These are phyloP conservation scores for Apteryx owenii DNA, from an alignment of 2,113 vertebrate genomes.

Conservation along the genomic window DNA sequence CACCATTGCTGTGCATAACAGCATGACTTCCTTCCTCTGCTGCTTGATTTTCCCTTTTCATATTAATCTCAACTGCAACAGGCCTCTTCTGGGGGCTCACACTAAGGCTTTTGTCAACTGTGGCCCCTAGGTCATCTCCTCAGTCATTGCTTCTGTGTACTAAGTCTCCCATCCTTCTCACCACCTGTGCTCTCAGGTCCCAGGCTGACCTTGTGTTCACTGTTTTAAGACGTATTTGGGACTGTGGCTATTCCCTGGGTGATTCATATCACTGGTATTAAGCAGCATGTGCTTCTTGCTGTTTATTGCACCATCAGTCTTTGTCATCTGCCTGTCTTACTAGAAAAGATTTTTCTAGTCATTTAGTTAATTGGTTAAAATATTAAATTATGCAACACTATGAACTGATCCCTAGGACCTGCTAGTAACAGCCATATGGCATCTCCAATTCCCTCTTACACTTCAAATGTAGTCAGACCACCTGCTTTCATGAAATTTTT, in stretches of 20 bases:
- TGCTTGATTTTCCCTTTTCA: background rate
- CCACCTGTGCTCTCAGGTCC: background rate
- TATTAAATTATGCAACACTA: constrained; percentile 47
- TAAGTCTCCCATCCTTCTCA: fast-evolving
- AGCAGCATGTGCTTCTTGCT: background rate
- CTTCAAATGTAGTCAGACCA: constrained; percentile 28
- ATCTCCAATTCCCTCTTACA: constrained; percentile 4
- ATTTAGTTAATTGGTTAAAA: constrained; percentile 53
- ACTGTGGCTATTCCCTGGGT: background rate
- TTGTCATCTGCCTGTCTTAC: constrained; percentile 50
- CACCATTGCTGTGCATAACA: background rate
- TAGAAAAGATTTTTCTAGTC: constrained; percentile 49
- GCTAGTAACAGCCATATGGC: background rate
- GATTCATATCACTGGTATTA: constrained; percentile 42
- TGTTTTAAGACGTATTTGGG: background rate
- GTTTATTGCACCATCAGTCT: background rate
- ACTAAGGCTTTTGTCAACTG: background rate
- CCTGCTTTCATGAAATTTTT: background rate
- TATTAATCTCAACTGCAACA: too few species aligned
- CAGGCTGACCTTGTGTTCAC: background rate
- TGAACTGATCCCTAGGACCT: constrained; percentile 39
- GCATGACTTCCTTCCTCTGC: too few species aligned
- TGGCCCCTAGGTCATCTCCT: background rate
- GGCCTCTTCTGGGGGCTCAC: background rate
- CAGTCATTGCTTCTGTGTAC: background rate